Evolutionary conservation across 2,797 vertebrate species (phyloP).

Genomic region (Alca torda): DNA sequence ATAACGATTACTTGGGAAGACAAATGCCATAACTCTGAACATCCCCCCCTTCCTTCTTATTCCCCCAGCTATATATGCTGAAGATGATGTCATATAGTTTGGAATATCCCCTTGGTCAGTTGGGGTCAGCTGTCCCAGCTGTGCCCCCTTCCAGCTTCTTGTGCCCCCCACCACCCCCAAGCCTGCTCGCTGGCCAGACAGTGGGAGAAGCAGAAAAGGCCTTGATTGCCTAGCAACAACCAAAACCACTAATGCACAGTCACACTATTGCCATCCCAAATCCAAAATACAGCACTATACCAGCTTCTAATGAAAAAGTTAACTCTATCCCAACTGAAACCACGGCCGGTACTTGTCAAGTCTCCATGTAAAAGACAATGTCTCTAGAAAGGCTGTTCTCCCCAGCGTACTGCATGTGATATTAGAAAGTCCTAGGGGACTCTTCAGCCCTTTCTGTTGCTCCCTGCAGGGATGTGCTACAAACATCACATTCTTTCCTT

Average conservation of each 20-base stretch:
- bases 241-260: neutral
- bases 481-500: neutral
- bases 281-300: neutral
- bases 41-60: neutral
- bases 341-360: rapidly evolving
- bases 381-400: neutral
- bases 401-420: neutral
- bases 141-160: neutral
- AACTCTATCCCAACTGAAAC: neutral
- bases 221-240: neutral
- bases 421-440: neutral
- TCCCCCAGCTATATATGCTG: neutral
- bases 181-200: neutral
- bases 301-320: neutral
- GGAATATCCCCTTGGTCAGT: neutral
- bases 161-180: neutral
- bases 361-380: neutral
- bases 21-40: neutral
- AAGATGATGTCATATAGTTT: neutral
- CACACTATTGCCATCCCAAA: neutral
- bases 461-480: neutral
- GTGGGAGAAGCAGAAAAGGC: neutral
- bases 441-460: neutral
- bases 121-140: neutral
- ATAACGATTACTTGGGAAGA: neutral